Evolutionary conservation across 2,888 invertebrate species (phyloP).

Genomic region (Quadriops clusia): DNA sequence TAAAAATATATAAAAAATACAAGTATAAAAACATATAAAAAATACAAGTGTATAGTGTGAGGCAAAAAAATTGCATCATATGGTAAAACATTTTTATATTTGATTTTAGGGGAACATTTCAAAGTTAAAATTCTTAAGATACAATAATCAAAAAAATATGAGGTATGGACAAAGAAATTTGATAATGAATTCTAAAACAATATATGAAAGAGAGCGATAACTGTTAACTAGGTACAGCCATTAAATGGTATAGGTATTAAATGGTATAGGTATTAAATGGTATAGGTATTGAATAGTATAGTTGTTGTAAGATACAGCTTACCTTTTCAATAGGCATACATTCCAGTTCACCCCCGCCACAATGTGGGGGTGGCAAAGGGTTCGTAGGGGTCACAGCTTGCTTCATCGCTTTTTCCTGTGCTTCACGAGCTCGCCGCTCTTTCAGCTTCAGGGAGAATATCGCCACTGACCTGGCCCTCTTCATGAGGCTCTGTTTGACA

Average conservation of each 20-base stretch:
- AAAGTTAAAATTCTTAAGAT: background rate
- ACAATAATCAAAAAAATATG: background rate
- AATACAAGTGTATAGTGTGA: background rate
- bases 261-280: too few relatives aligned
- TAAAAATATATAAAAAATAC: constrained; percentile 1
- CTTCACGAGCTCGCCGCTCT: constrained; percentile 66
- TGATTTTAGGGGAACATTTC: too few relatives aligned
- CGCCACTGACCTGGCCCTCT: constrained; percentile 73
- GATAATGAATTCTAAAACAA: too few relatives aligned
- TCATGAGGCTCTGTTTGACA: constrained; percentile 65
- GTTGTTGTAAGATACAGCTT: constrained; percentile 10
- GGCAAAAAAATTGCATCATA: too few relatives aligned
- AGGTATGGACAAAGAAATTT: background rate
- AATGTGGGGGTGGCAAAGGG: constrained; percentile 45
- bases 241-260: too few relatives aligned
- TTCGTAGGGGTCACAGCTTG: constrained; percentile 35
- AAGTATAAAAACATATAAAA: constrained; percentile 2
- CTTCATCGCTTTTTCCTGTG: constrained; percentile 52
- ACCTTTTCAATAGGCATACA: constrained; percentile 75
- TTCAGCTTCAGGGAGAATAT: constrained; percentile 74
- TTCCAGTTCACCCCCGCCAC: constrained; percentile 71
- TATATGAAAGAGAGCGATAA: too few relatives aligned
- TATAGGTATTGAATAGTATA: too few relatives aligned
- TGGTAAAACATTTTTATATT: too few relatives aligned
- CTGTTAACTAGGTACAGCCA: too few relatives aligned